Evolutionary conservation across 2,113 vertebrate genomes (phyloP).

Genomic region (Oryzias celebensis): DNA sequence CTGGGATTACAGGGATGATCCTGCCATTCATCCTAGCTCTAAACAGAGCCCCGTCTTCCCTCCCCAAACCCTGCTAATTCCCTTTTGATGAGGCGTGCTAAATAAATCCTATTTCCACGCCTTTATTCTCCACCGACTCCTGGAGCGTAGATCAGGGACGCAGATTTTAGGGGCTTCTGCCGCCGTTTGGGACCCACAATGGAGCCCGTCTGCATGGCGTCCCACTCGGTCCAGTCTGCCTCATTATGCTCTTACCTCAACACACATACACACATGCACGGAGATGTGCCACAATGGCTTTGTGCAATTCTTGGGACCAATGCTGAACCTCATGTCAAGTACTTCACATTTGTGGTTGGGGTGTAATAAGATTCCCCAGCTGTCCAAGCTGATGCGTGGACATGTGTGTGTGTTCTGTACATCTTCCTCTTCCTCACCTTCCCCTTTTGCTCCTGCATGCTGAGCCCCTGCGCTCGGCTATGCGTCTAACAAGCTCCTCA

Average conservation of each 20-base stretch:
- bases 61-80: constrained; percentile 83
- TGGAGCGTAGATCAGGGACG: constrained; percentile 86
- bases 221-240: constrained; percentile 59
- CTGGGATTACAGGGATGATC: constrained; percentile 78
- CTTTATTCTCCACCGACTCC: constrained; percentile 84
- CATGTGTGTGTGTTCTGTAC: constrained; percentile 46
- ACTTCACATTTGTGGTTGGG: constrained; percentile 51
- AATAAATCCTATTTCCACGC: constrained; percentile 88
- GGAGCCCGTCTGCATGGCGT: constrained; percentile 68
- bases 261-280: constrained; percentile 59
- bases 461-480: constrained; percentile 58
- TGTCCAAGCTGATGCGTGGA: constrained; percentile 35
- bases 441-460: constrained; percentile 67
- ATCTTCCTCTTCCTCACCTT: constrained; percentile 65
- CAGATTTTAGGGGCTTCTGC: constrained; percentile 82
- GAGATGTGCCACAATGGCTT: constrained; percentile 50
- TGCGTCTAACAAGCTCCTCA: constrained; percentile 78
- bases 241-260: constrained; percentile 69
- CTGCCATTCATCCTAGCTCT: constrained; percentile 79
- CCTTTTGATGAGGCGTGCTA: constrained; percentile 87
- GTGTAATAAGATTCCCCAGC: constrained; percentile 48
- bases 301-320: constrained; percentile 64
- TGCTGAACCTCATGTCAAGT: constrained; percentile 65
- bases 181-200: constrained; percentile 70
- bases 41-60: constrained; percentile 78